A percentile compares a stretch with the other conserved stretches of the same genome.
Conservation (phyloP, 1,140 invertebrate genomes). For the Solenopsis invicta region DNA sequence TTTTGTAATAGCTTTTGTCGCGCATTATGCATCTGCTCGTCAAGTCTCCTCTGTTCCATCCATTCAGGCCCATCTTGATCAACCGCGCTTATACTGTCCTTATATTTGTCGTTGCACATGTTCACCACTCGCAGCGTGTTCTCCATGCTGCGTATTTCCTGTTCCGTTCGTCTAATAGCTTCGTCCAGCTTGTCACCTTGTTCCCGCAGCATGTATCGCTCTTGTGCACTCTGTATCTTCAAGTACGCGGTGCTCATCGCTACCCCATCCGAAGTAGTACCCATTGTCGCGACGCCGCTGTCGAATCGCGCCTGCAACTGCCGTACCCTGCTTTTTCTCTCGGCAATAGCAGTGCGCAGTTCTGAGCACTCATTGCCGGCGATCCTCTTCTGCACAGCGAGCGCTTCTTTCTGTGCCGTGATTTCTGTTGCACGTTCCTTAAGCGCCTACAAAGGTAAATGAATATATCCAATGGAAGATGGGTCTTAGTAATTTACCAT, state of each 20-base stretch:
- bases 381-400: slow-evolving; percentile 88
- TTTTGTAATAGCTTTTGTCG: slow-evolving; percentile 75
- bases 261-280: slow-evolving; percentile 87
- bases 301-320: slow-evolving; percentile 88
- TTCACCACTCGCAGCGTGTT: slow-evolving; percentile 91
- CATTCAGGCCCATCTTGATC: slow-evolving; percentile 86
- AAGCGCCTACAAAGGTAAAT: slow-evolving; percentile 86
- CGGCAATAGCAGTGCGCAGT: slow-evolving; percentile 87
- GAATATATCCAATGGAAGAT: not conserved
- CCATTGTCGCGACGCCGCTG: slow-evolving; percentile 75
- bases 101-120: slow-evolving; percentile 89
- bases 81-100: slow-evolving; percentile 87
- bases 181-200: slow-evolving; percentile 91
- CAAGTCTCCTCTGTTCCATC: slow-evolving; percentile 85
- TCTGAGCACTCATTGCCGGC: slow-evolving; percentile 88
- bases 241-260: slow-evolving; percentile 89
- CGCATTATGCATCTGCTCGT: slow-evolving; percentile 86
- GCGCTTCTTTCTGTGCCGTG: slow-evolving; percentile 88
- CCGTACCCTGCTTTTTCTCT: slow-evolving; percentile 88
- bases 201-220: slow-evolving; percentile 90
- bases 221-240: slow-evolving; percentile 91
- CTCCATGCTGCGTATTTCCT: slow-evolving; percentile 92
- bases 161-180: slow-evolving; percentile 89
- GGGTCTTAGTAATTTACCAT: not conserved
- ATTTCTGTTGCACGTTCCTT: slow-evolving; percentile 90